phyloP scores from a whole-genome alignment of 2,888 invertebrate genomes.

The Empis livida region DNA sequence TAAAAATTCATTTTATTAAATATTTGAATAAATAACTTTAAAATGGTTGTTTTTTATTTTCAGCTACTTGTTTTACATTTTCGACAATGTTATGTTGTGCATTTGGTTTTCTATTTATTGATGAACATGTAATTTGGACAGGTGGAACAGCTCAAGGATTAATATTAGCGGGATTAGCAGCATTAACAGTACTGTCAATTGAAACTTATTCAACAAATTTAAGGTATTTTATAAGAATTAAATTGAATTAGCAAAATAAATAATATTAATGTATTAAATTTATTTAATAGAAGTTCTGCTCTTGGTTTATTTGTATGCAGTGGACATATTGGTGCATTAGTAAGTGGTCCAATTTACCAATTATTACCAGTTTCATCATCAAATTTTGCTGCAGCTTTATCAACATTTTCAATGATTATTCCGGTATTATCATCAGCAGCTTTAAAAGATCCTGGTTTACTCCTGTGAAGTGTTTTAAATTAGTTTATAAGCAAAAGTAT shows the following conservation, averaged over 20 bases:
- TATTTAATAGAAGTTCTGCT: conserved; percentile 14
- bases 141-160: conserved; percentile 16
- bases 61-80: conserved; percentile 14
- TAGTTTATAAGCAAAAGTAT: too few species aligned
- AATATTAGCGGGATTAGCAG: conserved; percentile 13
- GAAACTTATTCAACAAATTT: conserved; percentile 16
- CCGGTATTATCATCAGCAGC: not conserved
- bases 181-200: conserved; percentile 13
- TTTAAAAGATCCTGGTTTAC: not conserved
- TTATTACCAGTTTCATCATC: conserved; percentile 11
- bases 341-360: conserved; percentile 11
- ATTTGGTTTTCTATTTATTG: conserved; percentile 14
- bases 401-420: conserved; percentile 6
- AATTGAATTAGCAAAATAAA: not conserved
- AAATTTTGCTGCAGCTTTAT: conserved; percentile 14
- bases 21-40: not conserved
- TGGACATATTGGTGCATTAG: conserved; percentile 14
- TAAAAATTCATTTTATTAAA: conserved; percentile 5
- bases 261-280: not conserved
- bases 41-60: conserved; percentile 1
- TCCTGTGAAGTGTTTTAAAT: not conserved
- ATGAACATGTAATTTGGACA: conserved; percentile 15
- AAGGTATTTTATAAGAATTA: conserved; percentile 9
- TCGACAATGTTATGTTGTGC: conserved; percentile 14
- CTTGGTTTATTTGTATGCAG: conserved; percentile 13